Percentiles rank a stretch among this genome's conserved stretches.
These are phyloP conservation scores for Eupithecia inturbata DNA, from an alignment of 2,888 invertebrate species.

Conservation along the genomic window DNA sequence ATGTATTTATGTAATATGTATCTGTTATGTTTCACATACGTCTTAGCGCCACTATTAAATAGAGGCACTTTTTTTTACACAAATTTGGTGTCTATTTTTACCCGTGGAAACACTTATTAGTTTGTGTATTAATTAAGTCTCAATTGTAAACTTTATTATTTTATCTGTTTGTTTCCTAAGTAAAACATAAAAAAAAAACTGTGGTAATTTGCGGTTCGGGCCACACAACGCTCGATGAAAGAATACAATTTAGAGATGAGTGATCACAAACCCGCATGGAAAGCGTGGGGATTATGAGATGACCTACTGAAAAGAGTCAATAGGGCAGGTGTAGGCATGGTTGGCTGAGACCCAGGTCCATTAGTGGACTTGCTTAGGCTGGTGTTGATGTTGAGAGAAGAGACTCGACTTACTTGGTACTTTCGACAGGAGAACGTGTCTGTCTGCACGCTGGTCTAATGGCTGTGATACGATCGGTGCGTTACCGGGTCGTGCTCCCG, in stretches of 20 bases:
- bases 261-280: neutral
- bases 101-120: too few relatives aligned
- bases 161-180: too few relatives aligned
- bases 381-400: neutral
- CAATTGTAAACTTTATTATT: too few relatives aligned
- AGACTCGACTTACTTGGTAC: neutral
- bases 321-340: neutral
- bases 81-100: too few relatives aligned
- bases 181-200: too few relatives aligned
- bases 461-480: slow-evolving; percentile 80
- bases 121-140: too few relatives aligned
- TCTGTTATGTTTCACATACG: too few relatives aligned
- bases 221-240: neutral
- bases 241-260: neutral
- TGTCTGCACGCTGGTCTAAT: slow-evolving; percentile 77
- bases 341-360: neutral
- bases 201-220: slow-evolving; percentile 48
- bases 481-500: slow-evolving; percentile 80
- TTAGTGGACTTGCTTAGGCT: neutral
- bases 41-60: too few relatives aligned
- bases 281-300: neutral
- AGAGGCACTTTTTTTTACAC: too few relatives aligned
- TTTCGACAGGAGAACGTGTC: slow-evolving; percentile 71
- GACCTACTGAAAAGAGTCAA: neutral
- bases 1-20: too few relatives aligned